Evolutionary conservation across 2,888 invertebrate species (phyloP), one percentile per base, ranked within the genome.

Genomic region (Globia sparganii): DNA sequence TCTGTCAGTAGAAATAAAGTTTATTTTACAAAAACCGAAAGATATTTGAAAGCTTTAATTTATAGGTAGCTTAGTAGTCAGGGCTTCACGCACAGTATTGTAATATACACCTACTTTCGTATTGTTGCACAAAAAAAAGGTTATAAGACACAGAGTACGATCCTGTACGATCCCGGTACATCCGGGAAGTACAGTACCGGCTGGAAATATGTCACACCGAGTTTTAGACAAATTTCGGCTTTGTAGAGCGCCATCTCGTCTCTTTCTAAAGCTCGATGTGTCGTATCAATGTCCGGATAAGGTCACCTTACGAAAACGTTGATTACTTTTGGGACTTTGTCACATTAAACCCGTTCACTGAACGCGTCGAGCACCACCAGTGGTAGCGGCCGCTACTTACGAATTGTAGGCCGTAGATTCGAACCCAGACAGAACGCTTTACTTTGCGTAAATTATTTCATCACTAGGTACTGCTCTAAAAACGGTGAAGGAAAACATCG

Each of bases 81-180:
- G 66, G 61, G 62, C 80, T 66, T 71, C 61, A 74, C n/a, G 15
- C 83, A 67, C 75, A 67, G 21, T 66, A 79, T 65, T 81, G 67
- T 84, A 67, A 49, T 68, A 84, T 68, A 84, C 84, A 83, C 67
- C 56, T 61, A 67, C 46, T 83, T 75, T 56, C 67, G 40, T 67
- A 73, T 67, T 28, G 61, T 65, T 69, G 85, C 81, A 82, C 85
- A 72, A 62, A 72, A 40, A 62, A 31, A 68, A 67, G 62, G 83
- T 81, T 85, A 85, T 72, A 72, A 80, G 81, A 34, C 75, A 71
- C 85, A 80, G 62, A 64, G 37, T 78, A 74, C 64, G 78, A 59
- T 81, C 75, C 13, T 4, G 5, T 43, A 43, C 43, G 43, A 43
- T 43, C 13, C 11, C 13, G 43, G 13, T 43, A 13, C 43, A 43